Evolutionary conservation across 2,113 vertebrate genomes (phyloP), one percentile per base, ranked within the genome.

Genomic region (Anolis carolinensis): DNA sequence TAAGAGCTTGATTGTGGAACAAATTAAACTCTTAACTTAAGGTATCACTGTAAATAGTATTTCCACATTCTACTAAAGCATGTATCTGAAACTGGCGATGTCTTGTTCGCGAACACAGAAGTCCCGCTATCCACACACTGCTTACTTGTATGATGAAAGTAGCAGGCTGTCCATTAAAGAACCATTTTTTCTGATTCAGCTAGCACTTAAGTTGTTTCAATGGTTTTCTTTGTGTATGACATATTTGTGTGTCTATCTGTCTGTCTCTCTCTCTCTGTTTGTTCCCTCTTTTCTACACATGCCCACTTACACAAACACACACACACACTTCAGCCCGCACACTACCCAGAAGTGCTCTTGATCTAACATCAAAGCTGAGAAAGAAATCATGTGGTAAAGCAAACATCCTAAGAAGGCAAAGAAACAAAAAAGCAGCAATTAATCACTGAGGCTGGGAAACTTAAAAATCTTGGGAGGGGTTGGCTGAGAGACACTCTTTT

Each of bases 371-470:
- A 94, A 86, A 39, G 1, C 71, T 90, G 44, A 0, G 0, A 72
- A 92, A 86, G 90, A 77, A n/a, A 0, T 77, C 90, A 79, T 0
- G 8, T 84, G 89, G 89, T 44, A 90, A 91, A 87, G 91, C 82
- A 83, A 84, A 67, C 25, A 5, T 89, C 89, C 86, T 3, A 81
- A 91, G 94, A 90, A 90, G 92, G 85, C 74, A 93, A 90, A 92
- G 67, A 92, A 90, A 92, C 39, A 91, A 76, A 94, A 44, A 86
- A 59, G n/a, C 0, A 20, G 14, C 65, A 1, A n/a, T 92, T 90
- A 89, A 84, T 91, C 76, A 92, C 44, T 36, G 83, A 89, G 82
- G 79, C 4, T 88, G 87, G 83, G 75, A 83, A 89, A 68, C 23
- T 67, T 67, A 27, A 18, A 6, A 65, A 79, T 89, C 83, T 79